Evolutionary conservation across 2,113 vertebrate species (phyloP).

Genomic region (Callospermophilus lateralis): DNA sequence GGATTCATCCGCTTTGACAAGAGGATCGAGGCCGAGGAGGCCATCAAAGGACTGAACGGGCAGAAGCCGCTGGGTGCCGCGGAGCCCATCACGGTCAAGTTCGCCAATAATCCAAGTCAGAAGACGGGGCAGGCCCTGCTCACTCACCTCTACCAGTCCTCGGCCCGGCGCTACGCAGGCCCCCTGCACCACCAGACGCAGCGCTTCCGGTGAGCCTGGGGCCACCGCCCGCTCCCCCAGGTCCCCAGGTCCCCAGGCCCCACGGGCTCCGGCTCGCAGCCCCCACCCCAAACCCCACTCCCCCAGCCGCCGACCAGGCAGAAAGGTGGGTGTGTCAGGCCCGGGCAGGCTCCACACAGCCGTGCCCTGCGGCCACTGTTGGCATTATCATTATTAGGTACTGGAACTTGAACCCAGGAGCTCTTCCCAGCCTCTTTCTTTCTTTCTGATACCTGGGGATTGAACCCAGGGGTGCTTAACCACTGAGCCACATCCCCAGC

Average conservation of each 20-base stretch:
- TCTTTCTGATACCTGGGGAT: no score
- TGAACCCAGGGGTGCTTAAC: no score
- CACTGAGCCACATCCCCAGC: no score
- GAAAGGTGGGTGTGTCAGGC: neutral
- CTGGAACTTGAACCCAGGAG: neutral
- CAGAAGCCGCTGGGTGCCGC: constrained; percentile 96
- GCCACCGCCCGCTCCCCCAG: rapidly evolving
- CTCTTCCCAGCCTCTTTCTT: no score
- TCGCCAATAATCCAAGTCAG: constrained; percentile 98
- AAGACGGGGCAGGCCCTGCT: constrained; percentile 96
- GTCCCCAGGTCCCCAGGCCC: no score
- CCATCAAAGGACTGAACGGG: constrained; percentile 97
- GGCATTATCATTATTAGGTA: no score
- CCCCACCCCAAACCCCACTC: neutral
- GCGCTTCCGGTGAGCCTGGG: constrained; percentile 93
- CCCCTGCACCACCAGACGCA: constrained; percentile 96
- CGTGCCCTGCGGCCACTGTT: neutral
- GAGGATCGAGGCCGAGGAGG: constrained; percentile 97
- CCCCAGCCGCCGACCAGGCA: neutral
- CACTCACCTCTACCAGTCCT: constrained; percentile 96
- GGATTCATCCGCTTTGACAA: constrained; percentile 99
- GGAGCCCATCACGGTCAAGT: constrained; percentile 98
- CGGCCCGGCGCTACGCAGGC: constrained; percentile 94
- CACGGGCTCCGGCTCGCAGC: neutral
- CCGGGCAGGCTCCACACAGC: neutral